Percentiles rank a stretch among this genome's conserved stretches.
Conservation (phyloP, 2,888 invertebrate genomes). For the Theretra japonica region DNA sequence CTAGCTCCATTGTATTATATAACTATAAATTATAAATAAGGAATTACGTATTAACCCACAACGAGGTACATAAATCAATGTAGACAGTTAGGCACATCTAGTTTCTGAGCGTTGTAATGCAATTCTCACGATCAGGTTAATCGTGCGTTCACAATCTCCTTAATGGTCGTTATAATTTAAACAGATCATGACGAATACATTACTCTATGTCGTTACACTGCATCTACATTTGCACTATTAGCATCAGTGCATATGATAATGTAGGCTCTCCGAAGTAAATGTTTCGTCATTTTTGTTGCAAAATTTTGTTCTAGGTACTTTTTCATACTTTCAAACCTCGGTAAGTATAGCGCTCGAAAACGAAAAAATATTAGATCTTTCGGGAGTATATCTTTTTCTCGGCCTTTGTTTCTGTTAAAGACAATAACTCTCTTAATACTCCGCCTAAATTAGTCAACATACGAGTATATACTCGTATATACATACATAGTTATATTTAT, state of each 20-base stretch:
- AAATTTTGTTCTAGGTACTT: too few relatives aligned
- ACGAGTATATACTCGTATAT: too few relatives aligned
- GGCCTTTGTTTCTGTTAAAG: too few relatives aligned
- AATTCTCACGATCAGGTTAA: neutral
- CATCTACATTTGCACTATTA: neutral
- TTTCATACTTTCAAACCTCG: too few relatives aligned
- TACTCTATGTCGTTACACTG: neutral
- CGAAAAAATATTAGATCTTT: too few relatives aligned
- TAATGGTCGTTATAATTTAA: neutral
- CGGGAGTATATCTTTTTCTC: too few relatives aligned
- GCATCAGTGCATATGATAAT: neutral
- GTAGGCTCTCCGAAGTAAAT: neutral
- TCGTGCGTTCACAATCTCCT: neutral
- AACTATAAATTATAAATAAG: neutral
- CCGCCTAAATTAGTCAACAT: too few relatives aligned
- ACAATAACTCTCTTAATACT: too few relatives aligned
- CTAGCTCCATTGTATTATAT: neutral
- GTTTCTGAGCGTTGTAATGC: neutral
- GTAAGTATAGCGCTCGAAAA: too few relatives aligned
- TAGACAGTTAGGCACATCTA: neutral
- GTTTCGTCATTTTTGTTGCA: neutral
- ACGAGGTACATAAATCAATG: neutral
- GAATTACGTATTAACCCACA: neutral
- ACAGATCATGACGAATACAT: neutral
- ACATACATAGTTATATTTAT: too few relatives aligned